These are phyloP conservation scores for Apeira syringaria DNA, from an alignment of 2,888 invertebrate genomes.

Conservation along the genomic window DNA sequence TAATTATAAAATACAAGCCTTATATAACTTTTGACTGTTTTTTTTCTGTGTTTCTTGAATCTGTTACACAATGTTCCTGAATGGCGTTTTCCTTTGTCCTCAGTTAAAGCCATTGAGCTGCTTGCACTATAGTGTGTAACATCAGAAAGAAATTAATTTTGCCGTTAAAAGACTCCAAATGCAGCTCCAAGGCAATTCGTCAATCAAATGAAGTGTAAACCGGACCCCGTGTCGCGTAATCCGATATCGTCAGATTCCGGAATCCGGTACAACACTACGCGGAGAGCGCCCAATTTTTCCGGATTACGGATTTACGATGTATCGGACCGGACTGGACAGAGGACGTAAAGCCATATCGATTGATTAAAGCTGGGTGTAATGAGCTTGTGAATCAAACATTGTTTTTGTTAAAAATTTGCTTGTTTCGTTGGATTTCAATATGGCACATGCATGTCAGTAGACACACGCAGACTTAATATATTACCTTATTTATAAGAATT, in stretches of 20 bases:
- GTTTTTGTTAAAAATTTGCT: too few species aligned
- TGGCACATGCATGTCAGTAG: too few species aligned
- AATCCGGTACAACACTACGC: conserved; percentile 20
- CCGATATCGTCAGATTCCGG: conserved; percentile 16
- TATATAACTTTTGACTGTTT: too few species aligned
- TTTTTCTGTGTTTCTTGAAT: too few species aligned
- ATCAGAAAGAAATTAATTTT: not conserved
- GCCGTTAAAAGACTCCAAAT: not conserved
- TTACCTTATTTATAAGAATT: too few species aligned
- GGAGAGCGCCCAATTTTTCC: conserved; percentile 58
- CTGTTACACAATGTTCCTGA: too few species aligned
- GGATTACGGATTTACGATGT: conserved; percentile 65
- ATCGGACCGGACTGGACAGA: conserved; percentile 49
- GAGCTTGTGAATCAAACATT: conserved; percentile 5
- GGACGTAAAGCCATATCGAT: conserved; percentile 44
- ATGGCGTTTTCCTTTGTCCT: too few species aligned
- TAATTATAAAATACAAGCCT: too few species aligned
- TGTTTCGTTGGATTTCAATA: too few species aligned
- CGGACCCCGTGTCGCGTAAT: conserved; percentile 24
- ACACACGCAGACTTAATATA: too few species aligned
- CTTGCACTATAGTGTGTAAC: too few species aligned
- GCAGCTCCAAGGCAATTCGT: conserved; percentile 35
- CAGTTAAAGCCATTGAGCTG: too few species aligned
- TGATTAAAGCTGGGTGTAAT: conserved; percentile 17
- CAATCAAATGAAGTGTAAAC: conserved; percentile 62